These are phyloP conservation scores for Pterois miles DNA, from an alignment of 2,797 vertebrate genomes.

Conservation along the genomic window DNA sequence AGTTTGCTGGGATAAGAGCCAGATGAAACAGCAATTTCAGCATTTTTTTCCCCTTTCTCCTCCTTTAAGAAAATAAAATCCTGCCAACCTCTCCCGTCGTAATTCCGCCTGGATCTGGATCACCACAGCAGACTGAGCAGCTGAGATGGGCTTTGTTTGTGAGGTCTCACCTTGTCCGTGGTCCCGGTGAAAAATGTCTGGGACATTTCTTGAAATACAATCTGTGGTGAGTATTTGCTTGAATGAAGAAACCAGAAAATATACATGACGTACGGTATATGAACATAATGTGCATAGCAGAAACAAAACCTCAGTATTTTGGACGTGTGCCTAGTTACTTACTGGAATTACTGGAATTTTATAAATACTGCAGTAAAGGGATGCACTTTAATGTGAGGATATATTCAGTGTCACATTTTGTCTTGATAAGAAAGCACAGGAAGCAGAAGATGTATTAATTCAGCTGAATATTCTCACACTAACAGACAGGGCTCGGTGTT, in stretches of 20 bases:
- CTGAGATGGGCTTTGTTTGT: constrained; percentile 38
- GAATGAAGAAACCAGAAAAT: constrained; percentile 1
- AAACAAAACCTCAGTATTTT: constrained; percentile 7
- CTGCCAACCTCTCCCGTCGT: constrained; percentile 13
- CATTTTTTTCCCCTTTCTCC: neutral
- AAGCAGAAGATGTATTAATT: neutral
- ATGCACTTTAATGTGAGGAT: too few species aligned
- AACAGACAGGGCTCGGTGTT: constrained; percentile 1
- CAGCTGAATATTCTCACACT: constrained; percentile 20
- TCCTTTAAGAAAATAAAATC: constrained; percentile 43
- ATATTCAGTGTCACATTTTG: constrained; percentile 38
- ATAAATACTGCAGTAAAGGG: neutral
- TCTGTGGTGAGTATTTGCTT: constrained; percentile 20
- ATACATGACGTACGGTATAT: constrained; percentile 10
- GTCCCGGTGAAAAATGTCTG: constrained; percentile 26
- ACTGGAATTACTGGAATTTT: constrained; percentile 22
- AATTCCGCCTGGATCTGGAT: constrained; percentile 46
- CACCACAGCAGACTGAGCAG: constrained; percentile 30
- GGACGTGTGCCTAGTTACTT: constrained; percentile 9
- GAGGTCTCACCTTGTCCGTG: constrained; percentile 46
- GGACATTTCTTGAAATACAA: constrained; percentile 16
- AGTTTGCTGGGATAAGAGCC: constrained; percentile 24
- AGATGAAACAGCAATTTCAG: constrained; percentile 39
- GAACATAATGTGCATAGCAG: constrained; percentile 6
- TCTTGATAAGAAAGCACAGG: neutral